phyloP scores from a whole-genome alignment of 92 coral and sea anemone species.

The Phenganax marumi region DNA sequence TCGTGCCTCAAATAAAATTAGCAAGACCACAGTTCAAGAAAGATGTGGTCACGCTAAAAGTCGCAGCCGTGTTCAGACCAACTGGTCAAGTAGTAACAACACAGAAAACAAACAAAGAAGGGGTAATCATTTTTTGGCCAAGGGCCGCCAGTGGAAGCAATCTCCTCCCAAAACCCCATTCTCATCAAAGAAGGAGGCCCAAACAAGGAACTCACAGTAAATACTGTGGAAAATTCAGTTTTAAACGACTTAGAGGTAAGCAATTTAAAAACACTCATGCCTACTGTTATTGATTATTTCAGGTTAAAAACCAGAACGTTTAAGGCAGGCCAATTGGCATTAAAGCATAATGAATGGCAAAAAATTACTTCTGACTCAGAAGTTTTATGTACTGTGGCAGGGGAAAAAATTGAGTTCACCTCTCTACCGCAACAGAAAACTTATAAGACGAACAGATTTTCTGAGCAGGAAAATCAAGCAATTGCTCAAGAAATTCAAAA shows the following conservation, averaged over 20 bases:
- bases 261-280: neutral
- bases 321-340: slow-evolving; percentile 13
- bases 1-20: slow-evolving; percentile 10
- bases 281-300: neutral
- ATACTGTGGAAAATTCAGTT: neutral
- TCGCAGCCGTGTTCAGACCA: neutral
- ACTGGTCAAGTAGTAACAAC: neutral
- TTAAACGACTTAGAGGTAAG: slow-evolving; percentile 2
- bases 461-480: slow-evolving; percentile 1
- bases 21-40: slow-evolving; percentile 8
- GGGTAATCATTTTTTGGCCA: slow-evolving; percentile 17
- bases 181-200: neutral
- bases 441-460: slow-evolving; percentile 1
- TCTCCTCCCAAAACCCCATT: neutral
- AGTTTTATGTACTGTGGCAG: slow-evolving; percentile 9
- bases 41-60: neutral
- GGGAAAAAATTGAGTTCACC: slow-evolving; percentile 8
- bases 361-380: slow-evolving; percentile 8
- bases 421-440: neutral
- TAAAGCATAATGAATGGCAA: neutral
- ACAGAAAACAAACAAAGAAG: neutral
- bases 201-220: neutral
- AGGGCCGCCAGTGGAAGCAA: slow-evolving; percentile 22
- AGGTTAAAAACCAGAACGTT: neutral
- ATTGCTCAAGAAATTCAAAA: slow-evolving; percentile 1